Percentiles rank a stretch among this genome's conserved stretches.
Evolutionary conservation across 1,140 invertebrate genomes (phyloP).

Genomic region (Plectrocnemia conspersa): DNA sequence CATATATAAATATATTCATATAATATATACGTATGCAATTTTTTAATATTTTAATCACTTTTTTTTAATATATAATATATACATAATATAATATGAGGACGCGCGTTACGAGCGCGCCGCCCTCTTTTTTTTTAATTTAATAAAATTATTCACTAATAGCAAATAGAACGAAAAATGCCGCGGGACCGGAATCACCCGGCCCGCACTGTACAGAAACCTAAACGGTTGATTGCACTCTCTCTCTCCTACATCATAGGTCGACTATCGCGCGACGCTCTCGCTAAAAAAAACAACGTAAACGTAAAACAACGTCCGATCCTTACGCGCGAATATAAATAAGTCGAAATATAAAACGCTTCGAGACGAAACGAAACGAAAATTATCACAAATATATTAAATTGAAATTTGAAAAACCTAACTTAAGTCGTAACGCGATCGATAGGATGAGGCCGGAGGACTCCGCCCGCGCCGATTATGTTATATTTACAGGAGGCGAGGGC

Average conservation of each 20-base stretch:
- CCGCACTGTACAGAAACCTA: constrained; percentile 16
- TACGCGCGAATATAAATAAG: constrained; percentile 30
- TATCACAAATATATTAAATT: constrained; percentile 37
- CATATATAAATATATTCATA: constrained; percentile 7
- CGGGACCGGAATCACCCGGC: constrained; percentile 4
- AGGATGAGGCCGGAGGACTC: constrained; percentile 31
- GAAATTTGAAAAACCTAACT: constrained; percentile 33
- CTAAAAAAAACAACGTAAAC: constrained; percentile 28
- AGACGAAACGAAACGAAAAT: constrained; percentile 32
- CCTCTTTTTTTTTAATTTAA: constrained; percentile 23
- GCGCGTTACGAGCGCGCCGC: constrained; percentile 28
- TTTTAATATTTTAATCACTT: constrained; percentile 21
- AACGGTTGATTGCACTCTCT: constrained; percentile 13
- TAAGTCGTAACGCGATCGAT: constrained; percentile 32
- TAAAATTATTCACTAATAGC: constrained; percentile 34
- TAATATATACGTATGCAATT: too few relatives aligned
- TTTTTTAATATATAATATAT: constrained; percentile 22
- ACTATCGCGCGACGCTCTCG: constrained; percentile 4
- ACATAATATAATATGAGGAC: constrained; percentile 23
- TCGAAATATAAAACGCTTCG: constrained; percentile 36
- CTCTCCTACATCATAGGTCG: background rate
- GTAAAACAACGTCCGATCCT: constrained; percentile 35
- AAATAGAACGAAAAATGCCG: constrained; percentile 29
- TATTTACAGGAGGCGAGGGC: constrained; percentile 29
- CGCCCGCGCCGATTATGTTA: constrained; percentile 31